Evolutionary conservation across 2,113 vertebrate species (phyloP), one percentile per base, ranked within the genome.

Genomic region (Lota lota): DNA sequence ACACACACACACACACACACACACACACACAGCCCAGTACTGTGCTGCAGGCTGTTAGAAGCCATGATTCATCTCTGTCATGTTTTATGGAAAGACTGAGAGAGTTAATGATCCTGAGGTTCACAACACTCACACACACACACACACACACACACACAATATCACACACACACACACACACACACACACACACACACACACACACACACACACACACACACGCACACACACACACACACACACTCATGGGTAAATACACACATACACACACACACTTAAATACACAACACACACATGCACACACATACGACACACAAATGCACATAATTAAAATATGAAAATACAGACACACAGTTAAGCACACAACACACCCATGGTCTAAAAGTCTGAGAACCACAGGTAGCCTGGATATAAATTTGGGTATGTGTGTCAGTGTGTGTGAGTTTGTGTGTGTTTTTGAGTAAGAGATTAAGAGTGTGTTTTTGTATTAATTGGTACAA

Each of bases 21-120:
- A 51, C 51, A 67, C 40, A 64, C 21, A 64, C 61, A 68, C 61
- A 72, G 22, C 12, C 24, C 47, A 61, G 72, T 68, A 5, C 11
- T 19, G 33, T 63, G 22, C 70, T 54, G 1, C 57, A 21, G 59
- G 63, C 67, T 36, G 36, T 67, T 17, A 22, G 10, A 5, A 28
- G 57, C 11, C 47, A 58, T 63, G 20, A 58, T 58, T 63, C 28
- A 40, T 75, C 56, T 53, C 59, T 61, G 58, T 65, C 66, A 65
- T 61, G 61, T 28, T 62, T 61, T 65, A 72, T 53, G 58, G 60
- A 64, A 51, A 64, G 63, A 56, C 66, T 61, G 22, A 64, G 36
- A 47, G 56, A 68, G 65, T 21, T 57, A 69, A 68, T 66, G 70
- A 69, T 50, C 62, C 67, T 66, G 61, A 56, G 22, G 63, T 12